Base-by-base conservation (phyloP, 2,888 invertebrate genomes). In the Acleris literana region DNA sequence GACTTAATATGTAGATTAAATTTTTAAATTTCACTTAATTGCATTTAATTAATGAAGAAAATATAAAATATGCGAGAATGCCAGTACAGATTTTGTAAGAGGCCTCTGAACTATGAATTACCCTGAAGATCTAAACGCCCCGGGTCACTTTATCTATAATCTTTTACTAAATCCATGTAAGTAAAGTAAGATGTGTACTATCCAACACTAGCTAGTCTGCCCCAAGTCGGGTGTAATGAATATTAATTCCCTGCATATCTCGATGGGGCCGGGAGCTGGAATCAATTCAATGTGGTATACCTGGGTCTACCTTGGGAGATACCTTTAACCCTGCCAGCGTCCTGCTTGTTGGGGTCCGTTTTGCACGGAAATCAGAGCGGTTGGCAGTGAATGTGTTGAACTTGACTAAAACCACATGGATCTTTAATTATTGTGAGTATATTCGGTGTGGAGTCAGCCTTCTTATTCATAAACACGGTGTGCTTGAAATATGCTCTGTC, bases 221-320 rank as follows among this genome's bases (percentile, higher is more conserved):
- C 43, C 29, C 49, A 43, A 55, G 53, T 33, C 25, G 46, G 25
- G 16, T 22, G 25, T 59, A 63, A 69, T 69, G 63, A 69, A 69
- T 69, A 69, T 69, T 65, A 69, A 66, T 65, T 51, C 33, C 48
- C 57, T 52, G 61, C 57, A 68, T 61, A 68, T 60, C 64, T 68
- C 63, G 51, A 60, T 55, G 46, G 44, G 64, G 56, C 51, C 57
- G 57, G 51, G 20, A 25, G 43, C 55, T 65, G 25, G 33, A 64
- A 60, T 64, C 59, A 49, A 59, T 55, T 64, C 59, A 39, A 54
- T 59, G 33, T 49, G 43, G 22, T 18, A 48, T 59, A 54, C 64
- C 64, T 64, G 18, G 49, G 6, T 49, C 13, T 22, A 13, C 54
- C 11, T 33, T 16, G 1, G 18, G 44, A 18, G 16, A 18, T 63